Evolutionary conservation across 2,113 vertebrate species (phyloP).

Genomic region (Chauna torquata): DNA sequence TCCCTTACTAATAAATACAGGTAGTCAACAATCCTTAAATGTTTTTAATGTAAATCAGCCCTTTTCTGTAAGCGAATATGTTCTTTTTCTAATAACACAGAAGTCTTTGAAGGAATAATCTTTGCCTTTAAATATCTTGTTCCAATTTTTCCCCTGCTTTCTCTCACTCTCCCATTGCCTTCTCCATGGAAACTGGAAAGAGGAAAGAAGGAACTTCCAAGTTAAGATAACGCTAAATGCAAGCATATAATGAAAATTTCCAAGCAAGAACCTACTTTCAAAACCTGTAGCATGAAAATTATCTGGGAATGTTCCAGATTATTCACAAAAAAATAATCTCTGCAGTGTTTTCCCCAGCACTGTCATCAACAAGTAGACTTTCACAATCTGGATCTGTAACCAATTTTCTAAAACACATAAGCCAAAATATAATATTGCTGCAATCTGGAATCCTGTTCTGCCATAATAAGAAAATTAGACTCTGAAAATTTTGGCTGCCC

Average conservation of each 20-base stretch:
- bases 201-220: slow-evolving; percentile 10
- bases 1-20: background rate
- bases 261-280: background rate
- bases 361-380: slow-evolving; percentile 45
- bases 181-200: background rate
- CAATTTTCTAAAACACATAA: slow-evolving; percentile 46
- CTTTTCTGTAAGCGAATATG: background rate
- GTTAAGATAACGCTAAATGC: background rate
- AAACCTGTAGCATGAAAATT: background rate
- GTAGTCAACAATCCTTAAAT: background rate
- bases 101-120: background rate
- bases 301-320: background rate
- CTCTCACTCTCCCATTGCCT: background rate
- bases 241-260: background rate
- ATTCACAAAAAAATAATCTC: slow-evolving; percentile 11
- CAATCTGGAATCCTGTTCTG: slow-evolving; percentile 55
- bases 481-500: slow-evolving; percentile 14
- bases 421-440: slow-evolving; percentile 51
- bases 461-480: slow-evolving; percentile 66
- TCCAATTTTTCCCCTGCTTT: background rate
- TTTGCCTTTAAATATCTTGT: background rate
- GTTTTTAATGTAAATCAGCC: background rate
- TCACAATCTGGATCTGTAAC: slow-evolving; percentile 36
- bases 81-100: background rate
- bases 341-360: background rate